Evolutionary conservation across 2,113 vertebrate genomes (phyloP).

Genomic region (Oceanites oceanicus): DNA sequence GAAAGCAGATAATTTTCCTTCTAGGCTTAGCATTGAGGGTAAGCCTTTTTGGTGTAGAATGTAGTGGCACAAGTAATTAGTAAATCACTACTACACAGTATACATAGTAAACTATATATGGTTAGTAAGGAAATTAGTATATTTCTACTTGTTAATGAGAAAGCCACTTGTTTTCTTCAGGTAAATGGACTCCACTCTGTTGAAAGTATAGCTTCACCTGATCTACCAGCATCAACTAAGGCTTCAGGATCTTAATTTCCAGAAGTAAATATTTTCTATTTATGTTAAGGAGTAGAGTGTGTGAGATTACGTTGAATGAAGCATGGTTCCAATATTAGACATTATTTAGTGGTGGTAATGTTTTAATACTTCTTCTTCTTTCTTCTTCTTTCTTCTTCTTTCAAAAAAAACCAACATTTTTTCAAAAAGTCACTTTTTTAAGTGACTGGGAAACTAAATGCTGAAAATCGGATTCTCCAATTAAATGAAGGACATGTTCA

Average conservation of each 20-base stretch:
- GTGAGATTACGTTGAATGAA: not conserved
- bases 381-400: too few species aligned
- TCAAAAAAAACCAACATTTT: not conserved
- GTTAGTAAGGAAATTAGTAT: not conserved
- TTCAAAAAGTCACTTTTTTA: not conserved
- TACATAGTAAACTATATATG: not conserved
- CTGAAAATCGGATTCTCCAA: not conserved
- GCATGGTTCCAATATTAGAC: not conserved
- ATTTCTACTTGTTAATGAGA: not conserved
- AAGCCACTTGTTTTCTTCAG: not conserved
- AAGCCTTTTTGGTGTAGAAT: not conserved
- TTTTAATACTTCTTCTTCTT: not conserved
- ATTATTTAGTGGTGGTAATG: not conserved
- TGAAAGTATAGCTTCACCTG: not conserved
- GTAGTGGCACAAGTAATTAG: not conserved
- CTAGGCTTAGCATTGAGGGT: not conserved
- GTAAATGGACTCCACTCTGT: not conserved
- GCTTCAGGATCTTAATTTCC: not conserved
- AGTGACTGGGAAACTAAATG: not conserved
- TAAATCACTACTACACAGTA: not conserved
- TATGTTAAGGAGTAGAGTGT: not conserved
- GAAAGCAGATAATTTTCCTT: not conserved
- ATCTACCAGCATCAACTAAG: not conserved
- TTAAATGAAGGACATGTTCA: not conserved
- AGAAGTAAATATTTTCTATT: not conserved